phyloP scores from a whole-genome alignment of 1,140 invertebrate genomes.

The Diachasma alloeum region DNA sequence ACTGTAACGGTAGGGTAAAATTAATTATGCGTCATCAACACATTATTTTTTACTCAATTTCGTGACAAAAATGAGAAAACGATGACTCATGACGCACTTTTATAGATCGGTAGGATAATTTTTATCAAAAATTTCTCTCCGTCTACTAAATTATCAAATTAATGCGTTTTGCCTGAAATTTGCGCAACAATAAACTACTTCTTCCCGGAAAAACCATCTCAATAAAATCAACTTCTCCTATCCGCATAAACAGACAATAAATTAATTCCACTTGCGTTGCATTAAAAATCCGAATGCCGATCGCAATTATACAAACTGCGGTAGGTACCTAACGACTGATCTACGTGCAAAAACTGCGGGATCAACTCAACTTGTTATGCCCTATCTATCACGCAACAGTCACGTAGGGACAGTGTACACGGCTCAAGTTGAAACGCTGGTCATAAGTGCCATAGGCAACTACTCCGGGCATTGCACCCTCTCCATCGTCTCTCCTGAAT shows the following conservation, averaged over 20 bases:
- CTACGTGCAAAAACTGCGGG: constrained; percentile 39
- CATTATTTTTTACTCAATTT: too few species aligned
- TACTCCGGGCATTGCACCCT: constrained; percentile 35
- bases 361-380: not conserved
- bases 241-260: not conserved
- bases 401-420: constrained; percentile 39
- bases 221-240: too few species aligned
- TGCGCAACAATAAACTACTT: too few species aligned
- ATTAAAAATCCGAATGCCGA: not conserved
- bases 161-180: too few species aligned
- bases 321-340: constrained; percentile 26
- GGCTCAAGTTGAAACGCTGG: constrained; percentile 27
- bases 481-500: not conserved
- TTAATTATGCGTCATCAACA: too few species aligned
- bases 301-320: not conserved
- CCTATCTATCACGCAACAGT: constrained; percentile 31
- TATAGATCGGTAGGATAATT: too few species aligned
- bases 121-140: too few species aligned
- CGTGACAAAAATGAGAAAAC: too few species aligned
- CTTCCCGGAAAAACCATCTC: too few species aligned
- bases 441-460: constrained; percentile 35
- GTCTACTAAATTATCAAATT: too few species aligned
- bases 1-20: too few species aligned
- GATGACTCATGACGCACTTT: too few species aligned
- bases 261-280: not conserved